Evolutionary conservation across 2,113 vertebrate genomes (phyloP).

Genomic region (Phalacrocorax aristotelis): DNA sequence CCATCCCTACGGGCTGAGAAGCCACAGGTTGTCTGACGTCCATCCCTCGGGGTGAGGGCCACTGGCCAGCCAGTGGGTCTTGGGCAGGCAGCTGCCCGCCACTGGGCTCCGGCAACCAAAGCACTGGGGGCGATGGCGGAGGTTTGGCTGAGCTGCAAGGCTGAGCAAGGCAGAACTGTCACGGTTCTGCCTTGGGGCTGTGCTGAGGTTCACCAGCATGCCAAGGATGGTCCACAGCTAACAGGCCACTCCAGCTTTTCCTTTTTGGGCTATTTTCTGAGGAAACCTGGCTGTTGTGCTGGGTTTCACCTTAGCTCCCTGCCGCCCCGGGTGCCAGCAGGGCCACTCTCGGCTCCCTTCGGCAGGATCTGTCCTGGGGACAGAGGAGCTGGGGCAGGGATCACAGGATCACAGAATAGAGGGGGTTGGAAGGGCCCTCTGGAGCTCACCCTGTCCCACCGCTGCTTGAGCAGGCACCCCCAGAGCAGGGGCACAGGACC

Average conservation of each 20-base stretch:
- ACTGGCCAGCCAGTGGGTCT: not conserved
- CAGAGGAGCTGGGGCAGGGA: no score
- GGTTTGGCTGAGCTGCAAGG: not conserved
- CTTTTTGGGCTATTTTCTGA: not conserved
- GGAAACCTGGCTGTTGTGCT: not conserved
- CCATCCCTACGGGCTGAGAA: not conserved
- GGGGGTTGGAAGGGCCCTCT: no score
- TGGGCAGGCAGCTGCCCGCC: no score
- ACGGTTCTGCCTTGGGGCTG: not conserved
- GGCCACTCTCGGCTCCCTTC: rapidly evolving
- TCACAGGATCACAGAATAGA: no score
- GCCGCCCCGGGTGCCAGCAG: not conserved
- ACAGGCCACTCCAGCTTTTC: not conserved
- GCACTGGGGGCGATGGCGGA: rapidly evolving
- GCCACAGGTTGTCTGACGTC: not conserved
- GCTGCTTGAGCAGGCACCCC: no score
- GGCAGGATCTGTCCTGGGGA: not conserved
- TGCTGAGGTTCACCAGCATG: not conserved
- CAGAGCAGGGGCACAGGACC: no score
- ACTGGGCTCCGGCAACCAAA: not conserved
- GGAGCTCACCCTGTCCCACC: no score
- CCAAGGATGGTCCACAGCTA: not conserved
- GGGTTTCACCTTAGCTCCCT: no score
- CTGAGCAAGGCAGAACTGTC: not conserved
- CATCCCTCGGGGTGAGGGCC: not conserved